These are phyloP conservation scores for Dascillus cervinus DNA, from an alignment of 2,888 invertebrate species.

Conservation along the genomic window DNA sequence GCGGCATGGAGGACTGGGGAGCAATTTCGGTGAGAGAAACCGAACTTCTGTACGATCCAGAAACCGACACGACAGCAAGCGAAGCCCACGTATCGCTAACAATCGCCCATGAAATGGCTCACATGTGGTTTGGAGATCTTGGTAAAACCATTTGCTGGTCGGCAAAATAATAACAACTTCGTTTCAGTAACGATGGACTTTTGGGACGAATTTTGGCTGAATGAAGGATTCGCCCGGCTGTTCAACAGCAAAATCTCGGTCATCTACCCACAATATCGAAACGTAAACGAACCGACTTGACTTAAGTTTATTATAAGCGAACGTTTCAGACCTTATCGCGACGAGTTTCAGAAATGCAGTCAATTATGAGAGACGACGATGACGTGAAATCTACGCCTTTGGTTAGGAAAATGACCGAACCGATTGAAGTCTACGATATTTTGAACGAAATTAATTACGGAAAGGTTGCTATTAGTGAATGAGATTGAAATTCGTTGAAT, in stretches of 20 bases:
- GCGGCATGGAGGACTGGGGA: constrained; percentile 90
- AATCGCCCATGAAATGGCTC: constrained; percentile 80
- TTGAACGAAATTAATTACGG: constrained; percentile 3
- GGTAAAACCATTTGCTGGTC: too few relatives aligned
- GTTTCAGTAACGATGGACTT: constrained; percentile 69
- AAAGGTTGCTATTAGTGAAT: too few relatives aligned
- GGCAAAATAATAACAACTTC: not conserved
- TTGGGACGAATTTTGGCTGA: constrained; percentile 84
- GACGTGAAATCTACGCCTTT: not conserved
- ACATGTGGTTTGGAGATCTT: constrained; percentile 82
- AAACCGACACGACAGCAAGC: not conserved
- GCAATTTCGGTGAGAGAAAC: constrained; percentile 80
- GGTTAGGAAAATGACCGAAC: not conserved
- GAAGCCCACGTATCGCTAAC: constrained; percentile 36
- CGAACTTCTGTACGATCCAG: constrained; percentile 62
- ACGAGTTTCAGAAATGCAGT: too few relatives aligned
- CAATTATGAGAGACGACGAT: too few relatives aligned
- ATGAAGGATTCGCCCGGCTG: constrained; percentile 80
- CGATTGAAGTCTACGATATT: constrained; percentile 1
- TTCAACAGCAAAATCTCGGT: constrained; percentile 54
- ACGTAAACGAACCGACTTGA: too few relatives aligned
- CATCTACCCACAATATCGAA: too few relatives aligned
- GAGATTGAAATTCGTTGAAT: too few relatives aligned
- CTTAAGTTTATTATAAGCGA: too few relatives aligned
- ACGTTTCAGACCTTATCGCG: too few relatives aligned